Base-by-base conservation (phyloP, 2,113 vertebrate genomes). In the Thymallus thymallus region DNA sequence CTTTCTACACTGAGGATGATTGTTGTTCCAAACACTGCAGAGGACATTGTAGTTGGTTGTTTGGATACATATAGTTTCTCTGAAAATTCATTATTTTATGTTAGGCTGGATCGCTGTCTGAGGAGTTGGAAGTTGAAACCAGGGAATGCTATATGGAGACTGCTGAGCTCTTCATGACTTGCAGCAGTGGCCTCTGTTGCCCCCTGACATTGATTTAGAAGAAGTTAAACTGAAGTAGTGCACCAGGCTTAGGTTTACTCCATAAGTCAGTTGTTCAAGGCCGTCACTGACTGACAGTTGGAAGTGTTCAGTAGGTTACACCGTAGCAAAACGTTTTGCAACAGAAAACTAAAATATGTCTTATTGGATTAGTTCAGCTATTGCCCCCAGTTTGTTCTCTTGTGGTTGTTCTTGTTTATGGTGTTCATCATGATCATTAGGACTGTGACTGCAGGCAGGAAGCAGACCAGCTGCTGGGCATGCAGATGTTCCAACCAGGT, bases 401-500 rank as follows among this genome's bases (percentile, higher is more conserved):
- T 35, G 4, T 29, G 12, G 9, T 66, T 0, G 14, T 65, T 30
- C 7, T 65, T 65, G 26, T 35, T 65, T 29, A 26, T 63, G 14
- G 32, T 65, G 24, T 20, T 29, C 14, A 16, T 32, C 63, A 66
- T 66, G 35, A 41, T 41, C 35, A 41, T 41, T 16, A n/a, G 18
- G n/a, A 55, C 51, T 20, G 16, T 55, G 67, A 32, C 72, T 10
- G 35, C 48, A 51, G 48, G 48, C 14, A 9, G 73, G 82, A 69
- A 79, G 77, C 73, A 23, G 67, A 70, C 63, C 76, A 74, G 86
- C 82, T 76, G 71, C 84, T 76, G 85, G 80, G 76, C 24, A 46
- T 76, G 78, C 84, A 86, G 87, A 86, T 89, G 88, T 81, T 12
- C 23, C 61, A 72, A 80, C 23, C 63, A 72, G 82, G 82, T 85